Conservation (phyloP, 2,113 vertebrate species). For the Kryptolebias marmoratus region DNA sequence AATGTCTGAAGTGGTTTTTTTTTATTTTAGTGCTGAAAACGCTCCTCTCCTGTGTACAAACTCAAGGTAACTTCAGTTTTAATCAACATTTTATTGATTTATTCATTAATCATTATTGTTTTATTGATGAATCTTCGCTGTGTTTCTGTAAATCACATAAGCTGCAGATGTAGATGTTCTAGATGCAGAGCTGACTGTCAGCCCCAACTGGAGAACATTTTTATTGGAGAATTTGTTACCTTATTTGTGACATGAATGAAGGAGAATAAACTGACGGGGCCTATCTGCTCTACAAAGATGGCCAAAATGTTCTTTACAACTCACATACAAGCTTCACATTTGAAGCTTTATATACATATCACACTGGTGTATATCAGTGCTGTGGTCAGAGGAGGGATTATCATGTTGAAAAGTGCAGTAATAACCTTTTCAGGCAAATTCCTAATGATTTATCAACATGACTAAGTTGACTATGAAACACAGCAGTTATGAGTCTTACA, state of each 20-base stretch:
- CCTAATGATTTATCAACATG: background rate
- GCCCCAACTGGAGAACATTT: constrained; percentile 4
- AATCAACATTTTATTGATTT: too few relatives aligned
- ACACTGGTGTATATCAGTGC: constrained; percentile 7
- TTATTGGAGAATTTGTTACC: background rate
- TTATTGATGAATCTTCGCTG: too few relatives aligned
- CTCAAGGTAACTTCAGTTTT: too few relatives aligned
- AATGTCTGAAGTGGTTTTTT: too few relatives aligned
- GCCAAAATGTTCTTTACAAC: accelerated
- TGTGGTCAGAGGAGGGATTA: background rate
- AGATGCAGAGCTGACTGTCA: background rate
- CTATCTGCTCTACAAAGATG: background rate
- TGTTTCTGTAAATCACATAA: too few relatives aligned
- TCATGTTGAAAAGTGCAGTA: background rate
- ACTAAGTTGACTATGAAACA: too few relatives aligned
- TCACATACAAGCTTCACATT: accelerated
- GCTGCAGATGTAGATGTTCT: background rate
- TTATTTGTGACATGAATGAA: constrained; percentile 24
- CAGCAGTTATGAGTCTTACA: too few relatives aligned
- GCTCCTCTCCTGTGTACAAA: too few relatives aligned
- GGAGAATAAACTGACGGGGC: constrained; percentile 3
- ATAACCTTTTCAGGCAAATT: constrained; percentile 7
- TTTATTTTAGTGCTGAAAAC: too few relatives aligned
- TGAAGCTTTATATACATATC: accelerated
- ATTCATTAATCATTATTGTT: too few relatives aligned